Evolutionary conservation across 2,888 invertebrate species (phyloP), one percentile per base, ranked within the genome.

Genomic region (Spodoptera exigua): DNA sequence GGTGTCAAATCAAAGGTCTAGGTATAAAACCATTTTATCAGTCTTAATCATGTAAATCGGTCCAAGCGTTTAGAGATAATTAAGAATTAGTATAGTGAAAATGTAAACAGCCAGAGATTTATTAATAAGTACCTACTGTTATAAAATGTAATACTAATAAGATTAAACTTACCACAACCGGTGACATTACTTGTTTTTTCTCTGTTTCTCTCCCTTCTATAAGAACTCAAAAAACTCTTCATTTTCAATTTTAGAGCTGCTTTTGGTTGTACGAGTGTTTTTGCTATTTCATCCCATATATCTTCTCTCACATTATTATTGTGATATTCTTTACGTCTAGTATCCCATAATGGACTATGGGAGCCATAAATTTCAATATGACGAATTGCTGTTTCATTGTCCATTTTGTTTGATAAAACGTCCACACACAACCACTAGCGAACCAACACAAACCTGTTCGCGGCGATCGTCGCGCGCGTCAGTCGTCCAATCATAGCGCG

Each of bases 121-220:
- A 18, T 18, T 3, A 55, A 46, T 54, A 57, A 51, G 58, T 58
- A 51, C 51, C 51, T 46, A 51, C 45, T 58, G 51, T 52, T 52
- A 51, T 47, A 59, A 51, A 57, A 45, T 57, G 44, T 57, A 44
- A 51, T 51, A 51, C 49, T 57, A 44, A 51, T 51, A 51, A 49
- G 57, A 51, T 58, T 57, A 57, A 57, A 51, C 52, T 48, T 57
- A 45, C 57, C 48, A 57, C 34, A 62, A 39, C 56, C 61, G 5
- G 49, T 51, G 32, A 56, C 48, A 51, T 51, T 55, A 46, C 51
- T 56, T 52, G 51, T 52, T 61, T 56, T 61, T 48, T 61, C 52
- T 53, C 57, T 48, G 44, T 53, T 53, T 48, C 53, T 62, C 57
- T 57, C 61, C 52, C 57, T 47, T 57, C 61, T 48, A 44, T 62